Evolutionary conservation across 2,888 invertebrate species (phyloP), one percentile per base, ranked within the genome.

Genomic region (Artemia sinica): DNA sequence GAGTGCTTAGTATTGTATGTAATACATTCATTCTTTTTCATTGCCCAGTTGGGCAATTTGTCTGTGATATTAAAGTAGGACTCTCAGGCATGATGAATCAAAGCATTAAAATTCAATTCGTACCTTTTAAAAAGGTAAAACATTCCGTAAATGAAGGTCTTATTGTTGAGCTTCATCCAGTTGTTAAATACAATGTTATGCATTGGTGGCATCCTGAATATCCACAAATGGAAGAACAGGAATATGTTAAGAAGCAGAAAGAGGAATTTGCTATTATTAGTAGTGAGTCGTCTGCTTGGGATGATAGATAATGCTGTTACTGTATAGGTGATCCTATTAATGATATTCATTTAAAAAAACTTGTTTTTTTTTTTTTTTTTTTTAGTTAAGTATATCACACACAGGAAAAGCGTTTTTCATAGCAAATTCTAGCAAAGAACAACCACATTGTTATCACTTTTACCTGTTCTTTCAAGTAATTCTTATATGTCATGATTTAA

Each of bases 181-280:
- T 28, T n/a, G n/a, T 58, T 8, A 58, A 58, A 28, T 58, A 58
- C 63, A 10, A n/a, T 58, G 63, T 58, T n/a, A 58, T 58, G 63
- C 14, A 58, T 58, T 58, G 63, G 63, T 58, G 63, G 63, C 63
- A 58, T 58, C 63, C 63, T 58, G 63, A 58, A 28, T 58, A 58
- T 58, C 63, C 63, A 11, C 63, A 58, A 58, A 58, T 58, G 63
- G 63, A 58, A 11, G 63, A 58, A 28, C 14, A 18, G 63, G 63
- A 58, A 11, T 58, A 58, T 58, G 63, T 28, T 18, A 58, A 58
- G 11, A n/a, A 58, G 12, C 63, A 58, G 63, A n/a, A 58, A 58
- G 63, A 58, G 63, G 63, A 10, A n/a, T 58, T 58, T 8, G 63
- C n/a, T n/a, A 58, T 58, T 58, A 28, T 28, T n/a, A 58, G 63